Conservation (phyloP, 2,888 invertebrate species). For the Buathra laborator region DNA sequence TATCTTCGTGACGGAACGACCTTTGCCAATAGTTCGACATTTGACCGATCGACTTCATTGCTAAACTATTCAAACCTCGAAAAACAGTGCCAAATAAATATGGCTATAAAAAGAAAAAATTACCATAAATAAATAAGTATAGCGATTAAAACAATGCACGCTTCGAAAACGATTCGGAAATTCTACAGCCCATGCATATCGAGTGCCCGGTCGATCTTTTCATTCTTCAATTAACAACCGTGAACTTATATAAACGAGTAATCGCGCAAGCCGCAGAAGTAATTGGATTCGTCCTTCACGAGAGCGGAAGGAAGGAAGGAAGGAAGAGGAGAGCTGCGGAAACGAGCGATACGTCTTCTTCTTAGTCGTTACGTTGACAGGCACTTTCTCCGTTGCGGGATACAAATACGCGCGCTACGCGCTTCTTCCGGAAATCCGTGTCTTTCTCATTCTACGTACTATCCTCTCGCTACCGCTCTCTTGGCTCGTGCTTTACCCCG, state of each 20-base stretch:
- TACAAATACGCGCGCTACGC: slow-evolving; percentile 19
- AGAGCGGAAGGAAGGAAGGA: slow-evolving; percentile 40
- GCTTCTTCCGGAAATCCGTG: slow-evolving; percentile 49
- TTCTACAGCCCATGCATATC: background rate
- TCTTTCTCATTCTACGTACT: slow-evolving; percentile 39
- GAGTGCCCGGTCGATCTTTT: background rate
- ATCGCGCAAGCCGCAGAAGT: slow-evolving; percentile 45
- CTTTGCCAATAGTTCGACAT: slow-evolving; percentile 46
- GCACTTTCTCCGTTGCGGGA: slow-evolving; percentile 53
- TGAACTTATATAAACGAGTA: slow-evolving; percentile 44
- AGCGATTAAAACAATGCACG: background rate
- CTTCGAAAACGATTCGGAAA: background rate
- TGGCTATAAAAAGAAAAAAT: background rate
- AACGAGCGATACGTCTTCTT: slow-evolving; percentile 44
- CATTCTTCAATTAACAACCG: slow-evolving; percentile 37
- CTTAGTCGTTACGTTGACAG: slow-evolving; percentile 48
- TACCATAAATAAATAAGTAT: background rate
- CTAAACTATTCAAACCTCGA: background rate
- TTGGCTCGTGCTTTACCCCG: slow-evolving; percentile 17
- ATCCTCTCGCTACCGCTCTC: slow-evolving; percentile 27
- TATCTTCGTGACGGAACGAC: slow-evolving; percentile 50
- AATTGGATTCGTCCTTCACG: slow-evolving; percentile 56
- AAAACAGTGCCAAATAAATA: background rate
- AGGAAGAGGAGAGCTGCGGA: slow-evolving; percentile 32
- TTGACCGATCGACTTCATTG: slow-evolving; percentile 58